phyloP scores from a whole-genome alignment of 2,888 invertebrate genomes.

The Archips crataeganus region DNA sequence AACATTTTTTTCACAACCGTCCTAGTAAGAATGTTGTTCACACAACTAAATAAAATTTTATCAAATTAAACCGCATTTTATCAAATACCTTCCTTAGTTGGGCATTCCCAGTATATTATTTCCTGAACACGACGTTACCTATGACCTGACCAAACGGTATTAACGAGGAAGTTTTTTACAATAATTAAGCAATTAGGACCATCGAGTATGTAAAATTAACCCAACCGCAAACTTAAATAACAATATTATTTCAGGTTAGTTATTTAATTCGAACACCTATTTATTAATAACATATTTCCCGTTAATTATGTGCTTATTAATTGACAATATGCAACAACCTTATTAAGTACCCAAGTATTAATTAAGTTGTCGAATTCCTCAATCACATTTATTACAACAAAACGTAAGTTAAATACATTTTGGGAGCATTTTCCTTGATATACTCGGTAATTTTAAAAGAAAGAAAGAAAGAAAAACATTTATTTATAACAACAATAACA shows the following conservation, averaged over 20 bases:
- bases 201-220: conserved; percentile 12
- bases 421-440: not conserved
- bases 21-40: not conserved
- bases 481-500: too few relatives aligned
- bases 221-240: conserved; percentile 28
- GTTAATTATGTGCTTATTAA: not conserved
- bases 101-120: conserved; percentile 10
- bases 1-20: not conserved
- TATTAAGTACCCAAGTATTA: not conserved
- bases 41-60: not conserved
- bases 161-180: conserved; percentile 15
- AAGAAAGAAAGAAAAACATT: too few relatives aligned
- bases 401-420: not conserved
- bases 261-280: not conserved
- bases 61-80: not conserved
- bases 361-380: conserved; percentile 1
- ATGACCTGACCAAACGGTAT: not conserved
- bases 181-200: conserved; percentile 14
- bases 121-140: not conserved
- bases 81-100: not conserved
- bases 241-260: not conserved
- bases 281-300: too few relatives aligned
- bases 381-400: conserved; percentile 1
- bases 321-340: not conserved
- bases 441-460: not conserved